Conservation (phyloP, 2,113 vertebrate genomes). For the Vireo altiloquus region DNA sequence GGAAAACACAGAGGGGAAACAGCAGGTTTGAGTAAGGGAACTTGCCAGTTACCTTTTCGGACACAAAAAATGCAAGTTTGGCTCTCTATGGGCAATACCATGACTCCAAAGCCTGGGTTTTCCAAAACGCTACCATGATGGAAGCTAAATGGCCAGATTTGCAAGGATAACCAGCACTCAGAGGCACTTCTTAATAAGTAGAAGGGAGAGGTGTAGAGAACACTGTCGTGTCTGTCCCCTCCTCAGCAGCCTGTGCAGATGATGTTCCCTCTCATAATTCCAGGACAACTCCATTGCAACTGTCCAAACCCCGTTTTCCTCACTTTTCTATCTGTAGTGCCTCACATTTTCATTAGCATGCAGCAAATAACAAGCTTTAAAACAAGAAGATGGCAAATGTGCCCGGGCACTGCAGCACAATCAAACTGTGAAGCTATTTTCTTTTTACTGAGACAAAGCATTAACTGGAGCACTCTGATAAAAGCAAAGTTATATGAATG, state of each 20-base stretch:
- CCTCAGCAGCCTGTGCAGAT: neutral
- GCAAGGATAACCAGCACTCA: neutral
- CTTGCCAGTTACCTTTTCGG: neutral
- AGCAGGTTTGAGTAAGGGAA: neutral
- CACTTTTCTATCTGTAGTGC: neutral
- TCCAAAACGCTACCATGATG: neutral
- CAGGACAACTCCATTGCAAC: neutral
- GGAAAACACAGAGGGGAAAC: neutral
- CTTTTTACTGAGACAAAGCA: constrained; percentile 19
- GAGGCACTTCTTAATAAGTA: neutral
- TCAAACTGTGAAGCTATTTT: constrained; percentile 27
- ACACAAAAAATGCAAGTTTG: neutral
- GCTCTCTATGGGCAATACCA: neutral
- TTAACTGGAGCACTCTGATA: constrained; percentile 28
- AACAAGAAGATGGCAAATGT: constrained; percentile 4
- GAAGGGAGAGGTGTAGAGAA: neutral
- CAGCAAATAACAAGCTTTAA: constrained; percentile 6
- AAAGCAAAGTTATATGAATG: neutral
- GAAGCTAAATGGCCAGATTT: neutral
- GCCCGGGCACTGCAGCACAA: neutral
- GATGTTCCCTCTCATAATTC: neutral
- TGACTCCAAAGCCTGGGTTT: neutral
- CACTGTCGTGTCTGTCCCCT: neutral
- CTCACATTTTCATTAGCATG: constrained; percentile 17
- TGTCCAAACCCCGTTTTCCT: neutral